These are phyloP conservation scores for Pyrgus malvae DNA, from an alignment of 2,888 invertebrate genomes.

Conservation along the genomic window DNA sequence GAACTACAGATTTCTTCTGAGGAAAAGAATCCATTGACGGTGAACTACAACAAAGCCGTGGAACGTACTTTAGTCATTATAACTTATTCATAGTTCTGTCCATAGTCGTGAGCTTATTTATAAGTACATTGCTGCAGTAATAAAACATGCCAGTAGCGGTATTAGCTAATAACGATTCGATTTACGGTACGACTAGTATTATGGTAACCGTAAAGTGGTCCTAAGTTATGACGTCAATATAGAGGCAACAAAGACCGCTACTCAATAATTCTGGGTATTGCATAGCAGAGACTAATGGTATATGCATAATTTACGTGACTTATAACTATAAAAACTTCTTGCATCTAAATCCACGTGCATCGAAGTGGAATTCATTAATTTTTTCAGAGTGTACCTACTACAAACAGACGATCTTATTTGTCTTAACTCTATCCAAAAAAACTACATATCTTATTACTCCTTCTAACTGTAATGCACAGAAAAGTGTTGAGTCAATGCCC, in stretches of 20 bases:
- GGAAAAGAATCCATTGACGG: too few relatives aligned
- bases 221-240: constrained; percentile 23
- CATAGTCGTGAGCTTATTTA: neutral
- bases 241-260: constrained; percentile 17
- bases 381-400: too few relatives aligned
- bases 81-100: neutral
- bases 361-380: too few relatives aligned
- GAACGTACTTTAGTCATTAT: too few relatives aligned
- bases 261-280: neutral
- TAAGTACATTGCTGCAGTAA: neutral
- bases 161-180: constrained; percentile 6
- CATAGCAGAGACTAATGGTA: neutral
- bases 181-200: constrained; percentile 6
- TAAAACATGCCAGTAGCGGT: neutral
- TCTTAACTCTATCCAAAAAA: too few relatives aligned
- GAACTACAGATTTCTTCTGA: too few relatives aligned
- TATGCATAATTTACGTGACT: neutral
- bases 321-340: neutral
- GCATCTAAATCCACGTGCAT: too few relatives aligned
- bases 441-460: too few relatives aligned
- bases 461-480: too few relatives aligned
- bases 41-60: too few relatives aligned
- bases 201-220: constrained; percentile 18
- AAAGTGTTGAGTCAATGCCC: neutral
- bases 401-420: too few relatives aligned